Percentiles rank a stretch among this genome's conserved stretches.
Conservation (phyloP, 1,140 invertebrate species). For the Plutomurus gul region DNA sequence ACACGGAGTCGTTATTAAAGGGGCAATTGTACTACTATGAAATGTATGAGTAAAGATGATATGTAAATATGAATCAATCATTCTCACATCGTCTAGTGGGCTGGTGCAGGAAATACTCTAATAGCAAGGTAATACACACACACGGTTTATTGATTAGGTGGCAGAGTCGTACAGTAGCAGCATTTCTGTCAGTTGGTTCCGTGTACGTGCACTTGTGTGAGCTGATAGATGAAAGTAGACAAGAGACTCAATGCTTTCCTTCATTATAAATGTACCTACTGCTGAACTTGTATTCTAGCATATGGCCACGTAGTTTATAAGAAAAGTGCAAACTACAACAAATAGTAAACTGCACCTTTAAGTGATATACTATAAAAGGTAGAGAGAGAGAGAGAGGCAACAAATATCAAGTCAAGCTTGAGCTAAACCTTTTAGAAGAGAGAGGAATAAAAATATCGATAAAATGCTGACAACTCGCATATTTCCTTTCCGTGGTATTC, state of each 20-base stretch:
- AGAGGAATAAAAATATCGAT: conserved; percentile 21
- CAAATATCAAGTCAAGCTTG: too few relatives aligned
- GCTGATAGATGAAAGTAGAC: not conserved
- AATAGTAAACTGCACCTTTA: too few relatives aligned
- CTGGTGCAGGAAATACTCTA: conserved; percentile 34
- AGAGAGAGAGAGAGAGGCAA: too few relatives aligned
- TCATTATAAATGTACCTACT: too few relatives aligned
- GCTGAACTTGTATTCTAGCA: too few relatives aligned
- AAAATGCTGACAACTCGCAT: conserved; percentile 26
- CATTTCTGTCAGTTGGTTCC: conserved; percentile 7
- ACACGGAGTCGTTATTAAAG: too few relatives aligned
- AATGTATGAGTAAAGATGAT: conserved; percentile 14
- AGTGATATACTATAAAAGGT: too few relatives aligned
- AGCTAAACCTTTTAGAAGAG: not conserved
- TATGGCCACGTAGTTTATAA: too few relatives aligned
- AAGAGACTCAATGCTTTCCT: not conserved
- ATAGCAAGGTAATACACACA: conserved; percentile 33
- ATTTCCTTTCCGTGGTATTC: conserved; percentile 16
- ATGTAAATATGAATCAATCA: conserved; percentile 36
- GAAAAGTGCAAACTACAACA: too few relatives aligned
- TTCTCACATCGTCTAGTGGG: conserved; percentile 33
- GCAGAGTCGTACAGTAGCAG: too few relatives aligned
- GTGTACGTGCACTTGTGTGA: not conserved
- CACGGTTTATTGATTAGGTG: conserved; percentile 37
- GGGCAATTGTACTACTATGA: not conserved